Evolutionary conservation across 2,888 invertebrate genomes (phyloP).

Genomic region (Celastrina argiolus): DNA sequence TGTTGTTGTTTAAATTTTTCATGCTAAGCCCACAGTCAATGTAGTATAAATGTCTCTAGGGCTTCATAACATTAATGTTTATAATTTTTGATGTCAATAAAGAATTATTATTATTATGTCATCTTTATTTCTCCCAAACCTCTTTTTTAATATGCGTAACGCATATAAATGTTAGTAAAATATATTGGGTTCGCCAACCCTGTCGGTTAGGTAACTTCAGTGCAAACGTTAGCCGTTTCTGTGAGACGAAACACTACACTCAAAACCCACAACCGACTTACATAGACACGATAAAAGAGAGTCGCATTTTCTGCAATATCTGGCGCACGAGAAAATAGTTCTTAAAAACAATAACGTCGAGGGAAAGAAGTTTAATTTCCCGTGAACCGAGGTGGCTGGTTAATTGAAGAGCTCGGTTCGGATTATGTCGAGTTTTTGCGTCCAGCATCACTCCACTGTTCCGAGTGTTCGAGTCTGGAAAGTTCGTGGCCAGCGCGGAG

Average conservation of each 20-base stretch:
- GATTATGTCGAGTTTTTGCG: conserved; percentile 55
- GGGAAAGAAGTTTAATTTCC: conserved; percentile 56
- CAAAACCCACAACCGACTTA: conserved; percentile 38
- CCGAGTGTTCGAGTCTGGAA: conserved; percentile 42
- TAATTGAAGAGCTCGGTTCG: conserved; percentile 51
- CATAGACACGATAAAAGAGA: conserved; percentile 35
- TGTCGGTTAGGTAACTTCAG: conserved; percentile 43
- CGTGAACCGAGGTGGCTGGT: conserved; percentile 45
- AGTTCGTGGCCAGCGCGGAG: conserved; percentile 41
- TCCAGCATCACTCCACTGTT: conserved; percentile 46
- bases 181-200: too few species aligned
- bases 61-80: too few species aligned
- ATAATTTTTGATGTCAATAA: too few species aligned
- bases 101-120: too few species aligned
- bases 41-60: too few species aligned
- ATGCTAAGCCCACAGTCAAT: too few species aligned
- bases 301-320: conserved; percentile 40
- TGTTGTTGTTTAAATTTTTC: too few species aligned
- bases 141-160: too few species aligned
- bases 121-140: too few species aligned
- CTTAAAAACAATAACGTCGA: conserved; percentile 38
- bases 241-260: conserved; percentile 50
- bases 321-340: conserved; percentile 46
- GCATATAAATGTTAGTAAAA: too few species aligned
- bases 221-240: conserved; percentile 53